These are phyloP conservation scores for Pseudomyrmex dendroicus DNA, from an alignment of 1,140 invertebrate species.

Conservation along the genomic window DNA sequence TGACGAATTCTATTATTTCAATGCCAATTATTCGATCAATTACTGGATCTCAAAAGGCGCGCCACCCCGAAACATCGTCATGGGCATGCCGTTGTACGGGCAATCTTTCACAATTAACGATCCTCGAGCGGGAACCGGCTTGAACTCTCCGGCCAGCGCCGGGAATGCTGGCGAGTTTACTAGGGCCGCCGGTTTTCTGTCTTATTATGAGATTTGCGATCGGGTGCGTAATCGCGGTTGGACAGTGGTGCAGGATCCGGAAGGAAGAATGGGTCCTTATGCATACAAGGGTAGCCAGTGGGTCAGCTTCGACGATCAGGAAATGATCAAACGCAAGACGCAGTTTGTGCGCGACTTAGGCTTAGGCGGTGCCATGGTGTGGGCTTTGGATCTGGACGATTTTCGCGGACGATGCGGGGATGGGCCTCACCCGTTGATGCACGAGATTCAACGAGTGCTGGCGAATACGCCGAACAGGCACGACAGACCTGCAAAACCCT, in stretches of 20 bases:
- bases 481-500: slow-evolving; percentile 69
- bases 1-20: slow-evolving; percentile 81
- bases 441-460: slow-evolving; percentile 89
- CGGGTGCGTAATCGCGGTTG: slow-evolving; percentile 91
- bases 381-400: slow-evolving; percentile 91
- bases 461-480: slow-evolving; percentile 82
- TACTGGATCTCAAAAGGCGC: slow-evolving; percentile 95
- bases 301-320: slow-evolving; percentile 94
- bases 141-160: slow-evolving; percentile 91
- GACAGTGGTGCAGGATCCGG: slow-evolving; percentile 91
- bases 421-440: slow-evolving; percentile 91
- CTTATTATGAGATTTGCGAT: slow-evolving; percentile 96
- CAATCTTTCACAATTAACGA: slow-evolving; percentile 92
- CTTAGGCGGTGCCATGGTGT: slow-evolving; percentile 95
- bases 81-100: slow-evolving; percentile 97
- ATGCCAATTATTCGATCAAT: slow-evolving; percentile 93
- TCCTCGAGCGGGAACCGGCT: slow-evolving; percentile 81
- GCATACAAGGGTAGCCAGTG: slow-evolving; percentile 94
- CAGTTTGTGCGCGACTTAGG: slow-evolving; percentile 91
- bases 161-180: slow-evolving; percentile 93
- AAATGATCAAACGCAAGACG: slow-evolving; percentile 92
- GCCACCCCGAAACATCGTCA: slow-evolving; percentile 91
- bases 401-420: slow-evolving; percentile 88
- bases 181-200: slow-evolving; percentile 92
- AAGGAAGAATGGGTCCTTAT: slow-evolving; percentile 93